Evolutionary conservation across 2,113 vertebrate species (phyloP), one percentile per base, ranked within the genome.

Genomic region (Macaca nemestrina): DNA sequence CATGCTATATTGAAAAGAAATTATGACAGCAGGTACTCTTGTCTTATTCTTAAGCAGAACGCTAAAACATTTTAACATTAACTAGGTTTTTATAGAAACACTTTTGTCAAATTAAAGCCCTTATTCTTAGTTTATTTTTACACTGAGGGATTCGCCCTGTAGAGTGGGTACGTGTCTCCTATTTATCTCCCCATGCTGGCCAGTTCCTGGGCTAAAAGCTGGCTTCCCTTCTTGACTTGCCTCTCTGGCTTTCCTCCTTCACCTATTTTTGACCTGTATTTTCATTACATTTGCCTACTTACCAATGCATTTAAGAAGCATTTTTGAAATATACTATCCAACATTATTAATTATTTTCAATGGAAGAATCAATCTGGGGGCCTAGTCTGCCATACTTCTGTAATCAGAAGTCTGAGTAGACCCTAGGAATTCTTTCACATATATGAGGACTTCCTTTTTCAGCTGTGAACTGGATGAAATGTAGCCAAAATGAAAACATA

Each of bases 401-500:
- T 30, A 52, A 76, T 45, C 52, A 95, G 90, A 94, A 92, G 14
- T 89, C 83, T 79, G 43, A 91, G 38, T 11, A 80, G 50, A 96
- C 18, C 50, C 76, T 40, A 90, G 27, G 16, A 91, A 83, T 87
- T 79, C 10, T 67, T 93, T 95, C 35, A 97, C 8, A 25, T 93
- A 88, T 5, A 59, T 1, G 43, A 48, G n/a, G 61, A 81, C 27
- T 84, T 86, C 43, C 30, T 90, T 92, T 88, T 88, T 48, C 61
- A 32, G 61, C 61, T 64, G 91, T 38, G 57, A 79, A 92, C 3
- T 92, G 14, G 67, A 84, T 68, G n/a, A 95, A 90, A 86, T 93
- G 6, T 30, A 90, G 94, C 32, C 75, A 76, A 96, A 93, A 94
- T 76, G 9, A 96, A 97, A 84, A 94, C 67, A 88, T 27, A 92